A percentile compares a stretch with the other conserved stretches of the same genome.
These are phyloP conservation scores for Thamnophis elegans DNA, from an alignment of 2,797 vertebrate species.

Conservation along the genomic window DNA sequence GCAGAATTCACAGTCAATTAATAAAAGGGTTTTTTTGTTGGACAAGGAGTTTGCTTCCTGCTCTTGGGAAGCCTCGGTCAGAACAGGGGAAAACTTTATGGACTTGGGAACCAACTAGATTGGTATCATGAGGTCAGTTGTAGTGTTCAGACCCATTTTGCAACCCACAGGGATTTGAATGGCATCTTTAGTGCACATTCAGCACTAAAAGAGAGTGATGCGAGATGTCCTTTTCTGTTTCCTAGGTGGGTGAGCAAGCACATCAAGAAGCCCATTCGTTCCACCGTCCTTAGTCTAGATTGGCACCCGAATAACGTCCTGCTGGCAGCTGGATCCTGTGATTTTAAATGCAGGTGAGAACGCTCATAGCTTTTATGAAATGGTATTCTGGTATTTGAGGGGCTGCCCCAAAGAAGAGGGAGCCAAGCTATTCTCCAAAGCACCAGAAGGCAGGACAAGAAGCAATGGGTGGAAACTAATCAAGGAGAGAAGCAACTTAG, in stretches of 20 bases:
- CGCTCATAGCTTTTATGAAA: not conserved
- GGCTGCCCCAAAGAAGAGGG: not conserved
- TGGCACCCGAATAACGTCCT: slow-evolving; percentile 99
- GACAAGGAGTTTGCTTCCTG: no score
- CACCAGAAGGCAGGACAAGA: no score
- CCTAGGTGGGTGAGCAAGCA: slow-evolving; percentile 99
- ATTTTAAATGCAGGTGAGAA: slow-evolving; percentile 97
- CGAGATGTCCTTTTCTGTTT: not conserved
- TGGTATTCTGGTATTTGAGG: not conserved
- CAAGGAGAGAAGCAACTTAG: not conserved
- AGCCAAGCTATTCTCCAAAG: not conserved
- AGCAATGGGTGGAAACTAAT: not conserved
- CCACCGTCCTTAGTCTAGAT: slow-evolving; percentile 96
- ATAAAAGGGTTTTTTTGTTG: no score
- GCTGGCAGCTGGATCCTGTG: slow-evolving; percentile 95
- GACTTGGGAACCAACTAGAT: not conserved
- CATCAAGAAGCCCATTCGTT: slow-evolving; percentile 98
- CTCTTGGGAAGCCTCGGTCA: no score
- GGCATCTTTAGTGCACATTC: not conserved
- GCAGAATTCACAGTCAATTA: no score
- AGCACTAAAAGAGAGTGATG: not conserved
- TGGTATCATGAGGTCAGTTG: not conserved
- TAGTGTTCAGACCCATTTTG: not conserved
- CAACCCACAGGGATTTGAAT: not conserved
- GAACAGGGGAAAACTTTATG: no score